phyloP scores from a whole-genome alignment of 2,797 vertebrate genomes.

The Tenualosa thibaudeaui region DNA sequence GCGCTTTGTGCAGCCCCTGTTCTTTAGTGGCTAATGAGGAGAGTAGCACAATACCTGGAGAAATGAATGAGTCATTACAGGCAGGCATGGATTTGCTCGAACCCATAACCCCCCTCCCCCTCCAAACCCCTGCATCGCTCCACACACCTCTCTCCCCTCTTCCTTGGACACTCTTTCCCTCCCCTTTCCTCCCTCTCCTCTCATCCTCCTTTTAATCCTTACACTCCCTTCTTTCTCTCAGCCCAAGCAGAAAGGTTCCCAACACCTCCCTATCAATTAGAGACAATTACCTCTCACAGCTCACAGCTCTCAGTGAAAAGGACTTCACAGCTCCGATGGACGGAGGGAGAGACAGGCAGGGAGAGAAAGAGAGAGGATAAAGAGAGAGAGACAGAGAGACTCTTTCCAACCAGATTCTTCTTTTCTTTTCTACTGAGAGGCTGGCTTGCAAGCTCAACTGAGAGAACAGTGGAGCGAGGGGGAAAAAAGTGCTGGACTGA shows the following conservation, averaged over 20 bases:
- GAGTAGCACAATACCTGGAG: constrained; percentile 93
- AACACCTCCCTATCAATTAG: constrained; percentile 99
- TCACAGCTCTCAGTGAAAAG: constrained; percentile 84
- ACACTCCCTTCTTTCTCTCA: constrained; percentile 70
- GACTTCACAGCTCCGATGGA: constrained; percentile 83
- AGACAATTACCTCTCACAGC: constrained; percentile 97
- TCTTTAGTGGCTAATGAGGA: constrained; percentile 97
- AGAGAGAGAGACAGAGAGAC: neutral
- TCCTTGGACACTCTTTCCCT: constrained; percentile 46
- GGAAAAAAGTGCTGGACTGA: constrained; percentile 18
- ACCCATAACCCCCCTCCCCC: constrained; percentile 71
- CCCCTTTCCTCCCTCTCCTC: constrained; percentile 62
- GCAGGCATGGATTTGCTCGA: constrained; percentile 86
- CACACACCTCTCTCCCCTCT: constrained; percentile 53
- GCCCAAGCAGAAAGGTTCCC: constrained; percentile 88
- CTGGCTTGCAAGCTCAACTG: constrained; percentile 21
- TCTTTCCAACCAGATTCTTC: constrained; percentile 28
- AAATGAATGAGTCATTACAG: constrained; percentile 99
- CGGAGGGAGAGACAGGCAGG: constrained; percentile 51
- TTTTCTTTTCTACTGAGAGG: constrained; percentile 7
- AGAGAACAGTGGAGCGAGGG: neutral
- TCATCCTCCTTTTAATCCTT: constrained; percentile 48
- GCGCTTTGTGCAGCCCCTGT: constrained; percentile 85
- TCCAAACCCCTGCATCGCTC: constrained; percentile 63
- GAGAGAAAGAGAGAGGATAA: neutral